phyloP scores from a whole-genome alignment of 2,113 vertebrate species.

The Pongo pygmaeus region DNA sequence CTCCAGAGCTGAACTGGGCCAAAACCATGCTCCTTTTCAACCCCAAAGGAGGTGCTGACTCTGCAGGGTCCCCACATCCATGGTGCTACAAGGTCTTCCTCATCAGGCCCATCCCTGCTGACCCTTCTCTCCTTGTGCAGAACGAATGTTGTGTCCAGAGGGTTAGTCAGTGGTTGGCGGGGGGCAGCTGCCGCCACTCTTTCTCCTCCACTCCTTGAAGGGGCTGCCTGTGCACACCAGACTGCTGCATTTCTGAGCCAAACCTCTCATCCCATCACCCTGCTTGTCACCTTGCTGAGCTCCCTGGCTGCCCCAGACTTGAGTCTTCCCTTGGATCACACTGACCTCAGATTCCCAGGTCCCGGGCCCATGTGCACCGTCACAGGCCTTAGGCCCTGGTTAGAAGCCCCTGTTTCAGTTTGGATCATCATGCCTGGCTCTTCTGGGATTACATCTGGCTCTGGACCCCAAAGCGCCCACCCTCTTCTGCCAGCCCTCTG shows the following conservation, averaged over 20 bases:
- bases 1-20: background rate
- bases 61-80: background rate
- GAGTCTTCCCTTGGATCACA: background rate
- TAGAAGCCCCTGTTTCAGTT: background rate
- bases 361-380: accelerated
- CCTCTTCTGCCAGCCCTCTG: background rate
- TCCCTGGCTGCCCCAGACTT: background rate
- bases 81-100: background rate
- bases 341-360: background rate
- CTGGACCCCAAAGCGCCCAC: accelerated
- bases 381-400: background rate
- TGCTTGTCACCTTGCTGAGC: background rate
- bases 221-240: background rate
- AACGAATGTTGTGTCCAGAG: too few species aligned
- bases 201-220: background rate
- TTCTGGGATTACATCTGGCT: background rate
- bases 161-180: too few species aligned
- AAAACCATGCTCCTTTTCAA: background rate
- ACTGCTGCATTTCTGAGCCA: background rate
- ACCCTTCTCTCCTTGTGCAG: background rate
- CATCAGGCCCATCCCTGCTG: background rate
- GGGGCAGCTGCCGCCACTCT: background rate
- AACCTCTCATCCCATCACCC: accelerated
- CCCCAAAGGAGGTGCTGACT: background rate
- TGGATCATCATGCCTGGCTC: background rate